These are phyloP conservation scores for Felis chaus DNA, from an alignment of 2,113 vertebrate genomes.

Conservation along the genomic window DNA sequence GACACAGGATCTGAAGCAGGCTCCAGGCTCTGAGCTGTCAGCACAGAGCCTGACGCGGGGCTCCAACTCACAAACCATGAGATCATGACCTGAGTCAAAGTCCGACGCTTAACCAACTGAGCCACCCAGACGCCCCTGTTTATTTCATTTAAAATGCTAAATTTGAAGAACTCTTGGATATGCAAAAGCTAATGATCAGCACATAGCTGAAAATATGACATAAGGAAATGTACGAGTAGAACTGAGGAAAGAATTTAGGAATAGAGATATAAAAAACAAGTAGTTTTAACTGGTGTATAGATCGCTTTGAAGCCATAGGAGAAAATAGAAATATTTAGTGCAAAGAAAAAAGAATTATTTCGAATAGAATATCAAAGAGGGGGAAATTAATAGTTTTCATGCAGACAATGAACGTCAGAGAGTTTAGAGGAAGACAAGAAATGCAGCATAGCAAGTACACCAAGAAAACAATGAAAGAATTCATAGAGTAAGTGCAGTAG, in stretches of 20 bases:
- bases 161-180: not conserved
- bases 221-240: not conserved
- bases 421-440: not conserved
- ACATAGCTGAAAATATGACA: not conserved
- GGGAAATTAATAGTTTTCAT: not conserved
- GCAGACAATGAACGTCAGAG: not conserved
- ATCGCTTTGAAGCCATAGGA: not conserved
- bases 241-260: not conserved
- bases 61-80: no score
- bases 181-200: not conserved
- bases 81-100: no score
- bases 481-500: not conserved
- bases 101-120: no score
- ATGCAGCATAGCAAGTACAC: not conserved
- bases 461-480: not conserved
- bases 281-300: not conserved
- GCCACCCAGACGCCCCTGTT: not conserved
- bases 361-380: not conserved
- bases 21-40: no score
- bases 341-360: not conserved
- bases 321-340: not conserved
- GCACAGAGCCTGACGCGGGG: no score
- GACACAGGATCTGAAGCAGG: no score
- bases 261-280: not conserved
- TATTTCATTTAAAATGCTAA: not conserved